These are phyloP conservation scores for Leptonema lineaticorne DNA, from an alignment of 1,140 invertebrate genomes.

Conservation along the genomic window DNA sequence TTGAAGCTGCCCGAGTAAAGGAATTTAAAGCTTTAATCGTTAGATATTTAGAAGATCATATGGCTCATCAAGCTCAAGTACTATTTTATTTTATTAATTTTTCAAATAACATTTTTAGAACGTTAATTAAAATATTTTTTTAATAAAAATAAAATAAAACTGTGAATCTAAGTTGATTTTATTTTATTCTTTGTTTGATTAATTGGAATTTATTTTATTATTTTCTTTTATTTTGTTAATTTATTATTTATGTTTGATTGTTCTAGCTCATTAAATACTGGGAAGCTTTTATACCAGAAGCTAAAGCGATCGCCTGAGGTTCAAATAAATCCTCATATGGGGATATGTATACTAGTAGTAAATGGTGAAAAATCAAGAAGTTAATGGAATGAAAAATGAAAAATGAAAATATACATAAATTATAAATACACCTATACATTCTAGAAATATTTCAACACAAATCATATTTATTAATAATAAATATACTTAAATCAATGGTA, in stretches of 20 bases:
- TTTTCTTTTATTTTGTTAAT: neutral
- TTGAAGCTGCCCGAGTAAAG: constrained; percentile 82
- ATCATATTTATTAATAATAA: neutral
- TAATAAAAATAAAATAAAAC: neutral
- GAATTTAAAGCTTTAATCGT: constrained; percentile 91
- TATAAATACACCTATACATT: too few species aligned
- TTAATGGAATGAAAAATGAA: too few species aligned
- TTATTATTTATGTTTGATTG: constrained; percentile 36
- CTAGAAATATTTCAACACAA: too few species aligned
- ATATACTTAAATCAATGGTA: neutral
- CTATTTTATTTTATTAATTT: constrained; percentile 34
- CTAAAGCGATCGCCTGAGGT: constrained; percentile 77
- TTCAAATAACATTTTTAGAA: too few species aligned
- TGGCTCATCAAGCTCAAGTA: constrained; percentile 94
- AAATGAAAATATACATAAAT: too few species aligned
- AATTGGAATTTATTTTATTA: neutral
- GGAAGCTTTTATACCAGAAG: constrained; percentile 92
- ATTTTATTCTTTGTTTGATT: neutral
- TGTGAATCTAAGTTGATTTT: neutral
- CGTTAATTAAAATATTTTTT: too few species aligned
- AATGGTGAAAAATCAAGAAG: constrained; percentile 31
- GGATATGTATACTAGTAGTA: constrained; percentile 29
- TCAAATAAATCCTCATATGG: constrained; percentile 37
- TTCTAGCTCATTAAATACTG: constrained; percentile 89
- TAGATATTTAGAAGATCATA: constrained; percentile 90